Evolutionary conservation across 1,140 invertebrate species (phyloP).

Genomic region (Ganaspis sp.): DNA sequence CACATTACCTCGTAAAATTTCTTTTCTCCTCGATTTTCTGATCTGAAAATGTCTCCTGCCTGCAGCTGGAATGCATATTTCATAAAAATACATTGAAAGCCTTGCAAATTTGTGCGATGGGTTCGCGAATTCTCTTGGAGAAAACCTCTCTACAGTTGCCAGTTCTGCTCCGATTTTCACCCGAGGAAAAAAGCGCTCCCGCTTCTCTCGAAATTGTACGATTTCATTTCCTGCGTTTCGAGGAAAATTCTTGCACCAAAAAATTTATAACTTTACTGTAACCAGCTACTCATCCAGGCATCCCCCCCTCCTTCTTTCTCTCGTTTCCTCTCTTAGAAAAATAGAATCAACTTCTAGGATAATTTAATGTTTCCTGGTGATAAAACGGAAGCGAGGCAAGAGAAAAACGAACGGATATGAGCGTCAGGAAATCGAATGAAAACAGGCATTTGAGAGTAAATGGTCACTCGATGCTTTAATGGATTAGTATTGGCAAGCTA

Average conservation of each 20-base stretch:
- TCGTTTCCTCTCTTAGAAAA: not conserved
- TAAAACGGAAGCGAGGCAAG: slow-evolving; percentile 13
- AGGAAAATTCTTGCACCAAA: not conserved
- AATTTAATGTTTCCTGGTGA: slow-evolving; percentile 13
- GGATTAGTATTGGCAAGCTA: slow-evolving; percentile 15
- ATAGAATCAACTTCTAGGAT: not conserved
- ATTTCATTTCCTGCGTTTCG: slow-evolving; percentile 25
- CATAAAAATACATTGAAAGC: slow-evolving; percentile 5
- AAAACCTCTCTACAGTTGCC: not conserved
- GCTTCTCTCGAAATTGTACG: slow-evolving; percentile 14
- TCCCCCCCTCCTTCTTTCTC: not conserved
- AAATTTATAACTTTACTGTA: slow-evolving; percentile 3
- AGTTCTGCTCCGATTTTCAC: not conserved
- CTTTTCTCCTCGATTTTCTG: too few species aligned
- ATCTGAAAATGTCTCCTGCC: not conserved
- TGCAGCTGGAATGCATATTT: not conserved
- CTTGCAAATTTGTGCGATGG: not conserved
- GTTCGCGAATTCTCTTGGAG: not conserved
- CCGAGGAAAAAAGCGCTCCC: not conserved
- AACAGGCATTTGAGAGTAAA: not conserved
- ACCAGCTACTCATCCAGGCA: not conserved
- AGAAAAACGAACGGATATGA: slow-evolving; percentile 20
- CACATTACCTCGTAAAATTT: too few species aligned
- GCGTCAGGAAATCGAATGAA: slow-evolving; percentile 18
- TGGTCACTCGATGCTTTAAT: slow-evolving; percentile 25